Evolutionary conservation across 2,888 invertebrate genomes (phyloP), one percentile per base, ranked within the genome.

Genomic region (Tricholauxania praeusta): DNA sequence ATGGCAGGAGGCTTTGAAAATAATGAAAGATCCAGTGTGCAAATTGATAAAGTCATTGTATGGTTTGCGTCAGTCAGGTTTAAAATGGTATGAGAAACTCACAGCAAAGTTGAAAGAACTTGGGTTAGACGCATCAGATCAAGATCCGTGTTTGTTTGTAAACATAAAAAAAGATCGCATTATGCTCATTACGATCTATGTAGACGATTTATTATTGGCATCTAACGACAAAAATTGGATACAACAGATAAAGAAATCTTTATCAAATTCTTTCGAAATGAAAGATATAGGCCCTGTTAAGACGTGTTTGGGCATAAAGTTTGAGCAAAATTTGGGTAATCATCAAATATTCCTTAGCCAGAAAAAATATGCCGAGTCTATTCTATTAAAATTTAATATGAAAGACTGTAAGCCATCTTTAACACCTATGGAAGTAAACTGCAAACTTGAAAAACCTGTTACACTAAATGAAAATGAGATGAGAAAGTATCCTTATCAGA

Each of bases 251-350:
- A 78, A 79, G 55, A 1, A 51, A 19, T 52, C 74, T 10, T 57
- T 77, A 48, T 53, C 69, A 2, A 32, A 73, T 69, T 60, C 64
- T 0, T 79, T 77, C 39, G 73, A 75, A 49, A 78, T 76, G 74
- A 78, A 76, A 67, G 77, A 78, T 63, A 53, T 78, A 12, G 76
- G 78, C n/a, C 65, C 51, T n/a, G 74, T 72, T 4, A 77, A 76
- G 14, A 63, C 65, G 51, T 78, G 78, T 52, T 12, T 77, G 4
- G 75, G 75, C 12, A 72, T 75, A 48, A 72, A 76, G n/a, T 78
- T 78, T 59, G 15, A 72, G 12, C 74, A 74, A 71, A 70, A 75
- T 8, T 48, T 76, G 2, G 28, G 4, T 4, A 28, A 28, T 28
- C 28, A 28, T 28, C 39, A 66, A 22, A 15, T 47, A 62, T 57